Evolutionary conservation across 2,113 vertebrate genomes (phyloP), one percentile per base, ranked within the genome.

Genomic region (Ornithorhynchus anatinus): DNA sequence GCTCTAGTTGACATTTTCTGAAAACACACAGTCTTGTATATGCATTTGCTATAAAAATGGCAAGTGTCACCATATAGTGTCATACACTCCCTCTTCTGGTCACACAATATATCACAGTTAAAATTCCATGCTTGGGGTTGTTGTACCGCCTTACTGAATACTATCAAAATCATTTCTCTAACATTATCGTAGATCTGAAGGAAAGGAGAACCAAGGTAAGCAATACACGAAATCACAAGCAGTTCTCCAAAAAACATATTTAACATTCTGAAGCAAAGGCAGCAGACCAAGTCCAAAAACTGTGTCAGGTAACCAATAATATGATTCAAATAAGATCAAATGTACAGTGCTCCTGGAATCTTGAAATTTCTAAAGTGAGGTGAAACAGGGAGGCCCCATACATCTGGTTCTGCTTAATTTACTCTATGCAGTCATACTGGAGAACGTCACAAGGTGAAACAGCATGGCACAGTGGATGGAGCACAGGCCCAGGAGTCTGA

Each of bases 71-170:
- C 11, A 8, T 20, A 71, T 6, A 75, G 47, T 19, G 11, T 57
- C 63, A 69, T 63, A 79, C 9, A 50, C 88, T 83, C 84, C 89
- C 84, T 84, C 87, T 89, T 75, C 89, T 87, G 87, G 88, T 40
- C 79, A 61, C 20, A 56, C 2, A 8, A 48, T 75, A 85, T 70
- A 85, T 44, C 79, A 86, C 72, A 84, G 50, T 25, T 60, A 4
- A 20, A 51, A 62, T 1, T 29, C 7, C 35, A 59, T 31, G 29
- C n/a, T n/a, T n/a, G n/a, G 16, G 12, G 2, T 22, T 22, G 20
- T n/a, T 51, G 33, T 20, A 5, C 32, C 38, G 19, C 35, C 36
- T 45, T 39, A 37, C 22, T 4, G 71, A 23, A 39, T 19, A 61
- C 32, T 10, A 35, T 19, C 59, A 43, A 58, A 40, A 27, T 36